phyloP scores from a whole-genome alignment of 2,797 vertebrate species.

The Nannoperca obscura region DNA sequence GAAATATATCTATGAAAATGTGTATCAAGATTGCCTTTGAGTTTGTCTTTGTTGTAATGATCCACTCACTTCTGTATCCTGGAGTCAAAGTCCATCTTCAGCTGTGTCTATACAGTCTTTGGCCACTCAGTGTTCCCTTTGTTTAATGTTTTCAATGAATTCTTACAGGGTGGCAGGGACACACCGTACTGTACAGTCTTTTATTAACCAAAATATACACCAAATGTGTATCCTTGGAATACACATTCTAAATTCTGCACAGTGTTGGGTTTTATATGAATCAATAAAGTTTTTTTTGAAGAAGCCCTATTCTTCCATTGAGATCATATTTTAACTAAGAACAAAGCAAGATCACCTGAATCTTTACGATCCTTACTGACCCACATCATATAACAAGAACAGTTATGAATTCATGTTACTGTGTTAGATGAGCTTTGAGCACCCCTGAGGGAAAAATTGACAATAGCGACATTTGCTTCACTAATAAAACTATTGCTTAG shows the following conservation, averaged over 20 bases:
- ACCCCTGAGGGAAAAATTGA: slow-evolving; percentile 68
- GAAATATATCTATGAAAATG: not conserved
- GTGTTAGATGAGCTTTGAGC: slow-evolving; percentile 66
- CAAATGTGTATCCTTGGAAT: not conserved
- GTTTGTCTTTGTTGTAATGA: not conserved
- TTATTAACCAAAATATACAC: not conserved
- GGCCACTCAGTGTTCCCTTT: not conserved
- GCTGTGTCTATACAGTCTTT: not conserved
- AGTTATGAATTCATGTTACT: slow-evolving; percentile 45
- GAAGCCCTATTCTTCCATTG: not conserved
- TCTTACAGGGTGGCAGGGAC: slow-evolving; percentile 1
- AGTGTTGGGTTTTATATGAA: not conserved
- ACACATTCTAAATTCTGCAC: not conserved
- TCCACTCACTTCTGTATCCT: slow-evolving; percentile 4
- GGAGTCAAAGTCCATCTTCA: slow-evolving; percentile 34
- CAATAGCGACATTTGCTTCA: slow-evolving; percentile 79
- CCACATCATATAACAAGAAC: slow-evolving; percentile 9
- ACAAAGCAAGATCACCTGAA: slow-evolving; percentile 4
- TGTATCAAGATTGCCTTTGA: not conserved
- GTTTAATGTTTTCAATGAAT: slow-evolving; percentile 5
- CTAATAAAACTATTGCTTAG: slow-evolving; percentile 67
- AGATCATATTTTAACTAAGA: slow-evolving; percentile 10
- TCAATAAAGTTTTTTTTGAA: not conserved
- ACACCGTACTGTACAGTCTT: not conserved
- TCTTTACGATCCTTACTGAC: not conserved